Base-by-base conservation (phyloP, 23 tunicate species). In the Trididemnum clinides region DNA sequence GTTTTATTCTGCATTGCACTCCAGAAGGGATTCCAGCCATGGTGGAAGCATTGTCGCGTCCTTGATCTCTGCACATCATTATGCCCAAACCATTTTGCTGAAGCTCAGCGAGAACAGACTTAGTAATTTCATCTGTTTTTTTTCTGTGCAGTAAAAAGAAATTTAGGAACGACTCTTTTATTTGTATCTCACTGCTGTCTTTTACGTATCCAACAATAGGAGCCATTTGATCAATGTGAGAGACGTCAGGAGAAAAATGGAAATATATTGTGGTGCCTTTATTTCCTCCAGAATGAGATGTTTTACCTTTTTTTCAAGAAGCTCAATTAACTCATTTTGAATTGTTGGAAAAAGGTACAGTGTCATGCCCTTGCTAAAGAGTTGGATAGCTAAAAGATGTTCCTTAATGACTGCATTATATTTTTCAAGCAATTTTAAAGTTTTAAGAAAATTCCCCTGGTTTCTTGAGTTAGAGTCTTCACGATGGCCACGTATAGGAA, bases 361-460 rank as follows among this genome's bases (percentile, higher is more conserved):
- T 73, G 80, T 73, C 80, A 15, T 73, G 80, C 54, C 57, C 57
- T 73, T 73, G 27, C 29, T 73, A 26, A 57, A 73, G 22, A 38
- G 80, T 36, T 73, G 54, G 80, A 23, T 73, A 73, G 4, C 57
- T 12, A 22, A 63, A 81, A 81, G 19, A 26, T 64, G 85, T 63
- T 81, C 85, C 33, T 64, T 64, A 81, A 59, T 81, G 85, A 81
- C 85, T 81, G 85, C 57, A 81, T 32, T 81, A 32, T 64, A 81
- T 6, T 81, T 81, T 62, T 26, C 79, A 81, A 81, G 85, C 27
- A 81, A 51, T 81, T 81, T 81, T 64, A 81, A 81, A 65, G 78
- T 81, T 81, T 81, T 76, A 59, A 51, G 84, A 79, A 79, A 79
- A 79, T 79, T 79, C 32, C 70, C 85, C 85, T 81, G 85, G 85